These are phyloP conservation scores for Orientallactaga sibirica DNA, from an alignment of 2,797 vertebrate genomes.

Conservation along the genomic window DNA sequence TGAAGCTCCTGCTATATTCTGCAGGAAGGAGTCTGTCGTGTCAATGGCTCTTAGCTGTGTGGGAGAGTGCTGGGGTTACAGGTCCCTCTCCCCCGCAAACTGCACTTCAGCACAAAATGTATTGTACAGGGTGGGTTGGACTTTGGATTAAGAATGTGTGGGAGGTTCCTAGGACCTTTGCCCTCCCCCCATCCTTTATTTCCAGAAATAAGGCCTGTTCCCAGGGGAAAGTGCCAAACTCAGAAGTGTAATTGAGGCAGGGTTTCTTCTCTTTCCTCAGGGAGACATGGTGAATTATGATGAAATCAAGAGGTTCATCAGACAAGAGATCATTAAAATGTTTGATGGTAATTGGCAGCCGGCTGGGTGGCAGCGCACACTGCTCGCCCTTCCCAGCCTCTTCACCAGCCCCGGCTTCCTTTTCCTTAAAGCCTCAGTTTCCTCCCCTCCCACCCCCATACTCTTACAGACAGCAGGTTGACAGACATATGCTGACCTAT, in stretches of 20 bases:
- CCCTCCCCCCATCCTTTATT: conserved; percentile 14
- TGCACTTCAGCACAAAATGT: neutral
- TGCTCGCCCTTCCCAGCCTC: neutral
- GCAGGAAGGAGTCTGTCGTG: neutral
- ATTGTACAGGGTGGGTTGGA: neutral
- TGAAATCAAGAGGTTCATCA: conserved; percentile 96
- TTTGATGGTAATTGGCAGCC: conserved; percentile 93
- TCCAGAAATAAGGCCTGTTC: conserved; percentile 33
- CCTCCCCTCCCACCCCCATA: neutral
- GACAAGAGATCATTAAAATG: conserved; percentile 97
- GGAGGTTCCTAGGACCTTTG: neutral
- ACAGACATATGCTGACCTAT: conserved; percentile 29
- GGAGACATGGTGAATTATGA: conserved; percentile 95
- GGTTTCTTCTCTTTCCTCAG: conserved; percentile 85
- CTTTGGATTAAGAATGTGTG: neutral
- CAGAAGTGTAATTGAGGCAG: conserved; percentile 50
- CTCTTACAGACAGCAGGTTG: neutral
- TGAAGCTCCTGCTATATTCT: neutral
- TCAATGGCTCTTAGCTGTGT: neutral
- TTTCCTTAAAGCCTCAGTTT: neutral
- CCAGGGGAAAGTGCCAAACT: neutral
- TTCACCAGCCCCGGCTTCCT: neutral
- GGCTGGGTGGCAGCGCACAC: neutral
- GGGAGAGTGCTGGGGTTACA: neutral
- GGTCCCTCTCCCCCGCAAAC: neutral